Base-by-base conservation (phyloP, 2,888 invertebrate species). In the Leptopilina drosophilae region DNA sequence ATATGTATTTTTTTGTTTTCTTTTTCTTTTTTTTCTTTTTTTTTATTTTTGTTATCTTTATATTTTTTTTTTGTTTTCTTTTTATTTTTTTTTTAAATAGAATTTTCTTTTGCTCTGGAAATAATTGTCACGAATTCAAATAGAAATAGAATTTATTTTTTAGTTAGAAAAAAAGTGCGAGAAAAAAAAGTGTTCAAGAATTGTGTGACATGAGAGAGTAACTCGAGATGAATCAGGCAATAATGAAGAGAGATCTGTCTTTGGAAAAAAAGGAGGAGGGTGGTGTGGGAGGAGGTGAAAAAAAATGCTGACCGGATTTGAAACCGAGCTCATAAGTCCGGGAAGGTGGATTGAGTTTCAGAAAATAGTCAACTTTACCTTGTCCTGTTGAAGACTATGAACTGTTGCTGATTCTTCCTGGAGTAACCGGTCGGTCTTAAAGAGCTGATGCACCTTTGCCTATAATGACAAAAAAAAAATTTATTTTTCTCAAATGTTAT, bases 361-460 rank as follows among this genome's bases (percentile, higher is more conserved):
- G 11, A 49, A 49, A 49, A 49, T 11, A 49, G 49, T 49, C 12
- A 49, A 86, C 86, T 78, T 20, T 79, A 94, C 94, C 93, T 96
- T 95, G 91, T 96, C 96, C 87, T 96, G 95, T 88, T 95, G 95
- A 76, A 96, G 93, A 87, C 94, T 95, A 87, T 95, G 95, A 80
- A 96, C 93, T 56, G 95, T 95, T 82, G 95, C 94, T 9, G 96
- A 96, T 90, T 96, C 95, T 90, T 96, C 95, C 89, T 96, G 95
- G 64, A 96, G 93, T 85, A 95, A 93, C 90, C 94, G 95, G 94
- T 94, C 97, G 92, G 94, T 93, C 92, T 94, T 95, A 93, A 94
- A 97, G 88, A 94, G 94, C 93, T 94, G 96, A 92, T 93, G 95
- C 80, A 97, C 96, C 93, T 95, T 97, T 90, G 93, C 93, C 94